Percentiles rank a stretch among this genome's conserved stretches.
phyloP scores from a whole-genome alignment of 2,888 invertebrate species.

The Agonopterix heracliana region DNA sequence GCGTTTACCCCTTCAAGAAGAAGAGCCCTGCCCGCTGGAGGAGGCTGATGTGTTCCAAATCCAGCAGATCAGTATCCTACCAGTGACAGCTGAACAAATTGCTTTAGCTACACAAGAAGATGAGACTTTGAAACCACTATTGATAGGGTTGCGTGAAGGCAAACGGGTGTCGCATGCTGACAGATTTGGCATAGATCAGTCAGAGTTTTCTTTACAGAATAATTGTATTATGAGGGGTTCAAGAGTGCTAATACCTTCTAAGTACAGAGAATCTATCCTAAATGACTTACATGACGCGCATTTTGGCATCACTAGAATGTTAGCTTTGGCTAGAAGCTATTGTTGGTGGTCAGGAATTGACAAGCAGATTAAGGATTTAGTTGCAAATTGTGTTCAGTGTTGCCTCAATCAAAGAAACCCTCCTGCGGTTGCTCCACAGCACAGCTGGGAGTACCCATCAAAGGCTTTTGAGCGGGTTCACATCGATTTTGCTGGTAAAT shows the following conservation, averaged over 20 bases:
- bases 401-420: not conserved
- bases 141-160: slow-evolving; percentile 13
- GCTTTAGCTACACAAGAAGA: slow-evolving; percentile 6
- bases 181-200: slow-evolving; percentile 2
- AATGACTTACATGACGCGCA: slow-evolving; percentile 11
- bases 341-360: slow-evolving; percentile 7
- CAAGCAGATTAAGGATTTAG: slow-evolving; percentile 5
- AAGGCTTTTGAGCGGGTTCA: slow-evolving; percentile 11
- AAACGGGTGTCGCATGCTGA: not conserved
- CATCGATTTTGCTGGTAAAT: slow-evolving; percentile 11
- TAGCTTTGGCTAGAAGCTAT: slow-evolving; percentile 6
- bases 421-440: not conserved
- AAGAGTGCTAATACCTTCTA: slow-evolving; percentile 10
- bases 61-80: not conserved
- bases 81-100: not conserved
- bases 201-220: slow-evolving; percentile 4
- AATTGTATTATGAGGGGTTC: slow-evolving; percentile 11
- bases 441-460: slow-evolving; percentile 4
- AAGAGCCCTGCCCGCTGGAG: not conserved
- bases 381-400: slow-evolving; percentile 3
- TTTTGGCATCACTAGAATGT: slow-evolving; percentile 7
- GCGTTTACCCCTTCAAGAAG: slow-evolving; percentile 6
- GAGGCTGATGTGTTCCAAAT: slow-evolving; percentile 4
- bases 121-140: slow-evolving; percentile 3
- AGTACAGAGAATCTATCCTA: slow-evolving; percentile 4